Conservation (phyloP, 2,113 vertebrate genomes). For the Perca schrenkii region DNA sequence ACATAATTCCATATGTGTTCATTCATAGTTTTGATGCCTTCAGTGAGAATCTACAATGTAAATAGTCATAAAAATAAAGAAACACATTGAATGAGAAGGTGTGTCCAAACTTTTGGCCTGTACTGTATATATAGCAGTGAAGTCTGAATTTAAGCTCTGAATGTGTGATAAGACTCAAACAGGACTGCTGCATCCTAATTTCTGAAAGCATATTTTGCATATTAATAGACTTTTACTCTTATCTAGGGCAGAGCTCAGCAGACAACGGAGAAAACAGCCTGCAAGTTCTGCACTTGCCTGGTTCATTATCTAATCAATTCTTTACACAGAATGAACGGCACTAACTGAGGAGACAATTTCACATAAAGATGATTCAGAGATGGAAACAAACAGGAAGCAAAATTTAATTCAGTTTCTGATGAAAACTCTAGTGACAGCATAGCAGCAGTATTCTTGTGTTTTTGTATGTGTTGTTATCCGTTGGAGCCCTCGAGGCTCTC, state of each 20-base stretch:
- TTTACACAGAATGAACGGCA: slow-evolving; percentile 26
- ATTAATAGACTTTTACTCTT: slow-evolving; percentile 50
- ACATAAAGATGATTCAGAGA: slow-evolving; percentile 7
- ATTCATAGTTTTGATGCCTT: too few relatives aligned
- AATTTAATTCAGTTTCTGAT: neutral
- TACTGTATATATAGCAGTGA: neutral
- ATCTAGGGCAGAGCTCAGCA: slow-evolving; percentile 56
- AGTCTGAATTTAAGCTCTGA: slow-evolving; percentile 16
- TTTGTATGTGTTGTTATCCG: too few relatives aligned
- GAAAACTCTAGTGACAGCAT: neutral
- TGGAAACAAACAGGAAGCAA: slow-evolving; percentile 5
- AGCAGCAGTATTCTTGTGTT: too few relatives aligned
- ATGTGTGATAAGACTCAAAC: slow-evolving; percentile 27
- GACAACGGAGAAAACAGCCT: slow-evolving; percentile 39
- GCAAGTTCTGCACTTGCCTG: slow-evolving; percentile 31
- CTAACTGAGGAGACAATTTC: slow-evolving; percentile 7
- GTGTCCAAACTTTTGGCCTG: too few relatives aligned
- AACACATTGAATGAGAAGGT: too few relatives aligned
- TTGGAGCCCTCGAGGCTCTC: too few relatives aligned
- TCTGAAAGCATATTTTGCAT: slow-evolving; percentile 51
- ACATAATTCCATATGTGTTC: too few relatives aligned
- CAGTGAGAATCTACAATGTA: too few relatives aligned
- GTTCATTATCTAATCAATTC: slow-evolving; percentile 48
- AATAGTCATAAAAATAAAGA: too few relatives aligned
- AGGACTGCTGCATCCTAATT: slow-evolving; percentile 37